phyloP scores from a whole-genome alignment of 2,888 invertebrate genomes.

The Chrysolina oricalcia region DNA sequence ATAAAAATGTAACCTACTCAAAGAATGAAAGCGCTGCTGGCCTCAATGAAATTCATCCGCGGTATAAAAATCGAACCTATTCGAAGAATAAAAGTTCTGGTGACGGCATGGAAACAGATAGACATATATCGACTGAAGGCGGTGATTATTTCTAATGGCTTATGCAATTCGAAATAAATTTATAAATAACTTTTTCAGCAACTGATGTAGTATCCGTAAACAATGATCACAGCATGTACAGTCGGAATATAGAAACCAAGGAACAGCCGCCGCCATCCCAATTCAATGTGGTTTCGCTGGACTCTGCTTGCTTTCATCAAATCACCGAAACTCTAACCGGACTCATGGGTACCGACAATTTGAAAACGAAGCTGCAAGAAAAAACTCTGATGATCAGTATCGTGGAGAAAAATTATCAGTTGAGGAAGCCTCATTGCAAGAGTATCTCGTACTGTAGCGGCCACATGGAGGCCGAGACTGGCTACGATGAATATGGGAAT shows the following conservation, averaged over 20 bases:
- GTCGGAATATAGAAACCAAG: slow-evolving; percentile 6
- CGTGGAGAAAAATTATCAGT: slow-evolving; percentile 48
- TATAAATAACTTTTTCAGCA: not conserved
- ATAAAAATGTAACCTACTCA: not conserved
- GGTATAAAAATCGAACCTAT: not conserved
- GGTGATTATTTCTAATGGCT: not conserved
- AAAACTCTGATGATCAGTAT: slow-evolving; percentile 53
- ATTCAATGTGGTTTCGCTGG: slow-evolving; percentile 39
- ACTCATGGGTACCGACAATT: slow-evolving; percentile 65
- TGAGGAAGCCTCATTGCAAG: slow-evolving; percentile 44
- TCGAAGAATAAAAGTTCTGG: not conserved
- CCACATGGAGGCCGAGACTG: slow-evolving; percentile 56
- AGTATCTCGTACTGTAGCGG: slow-evolving; percentile 61
- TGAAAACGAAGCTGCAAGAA: slow-evolving; percentile 61
- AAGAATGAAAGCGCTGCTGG: not conserved
- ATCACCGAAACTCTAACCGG: slow-evolving; percentile 63
- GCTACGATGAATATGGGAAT: slow-evolving; percentile 39
- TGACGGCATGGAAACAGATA: not conserved
- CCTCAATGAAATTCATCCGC: not conserved
- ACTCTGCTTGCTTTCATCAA: slow-evolving; percentile 58
- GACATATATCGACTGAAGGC: not conserved
- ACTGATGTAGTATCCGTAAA: not conserved
- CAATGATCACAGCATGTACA: slow-evolving; percentile 17
- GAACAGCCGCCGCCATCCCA: not conserved
- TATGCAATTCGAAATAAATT: not conserved